Evolutionary conservation across 2,113 vertebrate species (phyloP).

Genomic region (Platysteira castanea): DNA sequence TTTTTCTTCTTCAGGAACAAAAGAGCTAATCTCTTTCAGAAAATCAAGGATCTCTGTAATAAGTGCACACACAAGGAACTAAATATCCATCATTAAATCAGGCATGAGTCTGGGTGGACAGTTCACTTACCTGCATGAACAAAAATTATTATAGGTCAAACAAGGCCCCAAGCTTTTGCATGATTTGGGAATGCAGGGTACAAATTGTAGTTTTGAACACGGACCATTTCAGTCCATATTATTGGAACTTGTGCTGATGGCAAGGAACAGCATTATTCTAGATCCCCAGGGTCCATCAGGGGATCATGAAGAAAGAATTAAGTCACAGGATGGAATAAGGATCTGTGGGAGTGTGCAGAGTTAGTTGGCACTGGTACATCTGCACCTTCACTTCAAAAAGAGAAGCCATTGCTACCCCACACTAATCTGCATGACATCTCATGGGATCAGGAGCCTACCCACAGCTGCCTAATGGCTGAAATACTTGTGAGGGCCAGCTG

Average conservation of each 20-base stretch:
- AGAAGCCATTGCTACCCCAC: neutral
- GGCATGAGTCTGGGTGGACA: neutral
- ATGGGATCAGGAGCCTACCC: neutral
- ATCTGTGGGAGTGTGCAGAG: fast-evolving
- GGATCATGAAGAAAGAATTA: neutral
- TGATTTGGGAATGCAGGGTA: neutral
- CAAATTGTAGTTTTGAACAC: neutral
- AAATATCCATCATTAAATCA: neutral
- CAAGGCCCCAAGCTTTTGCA: neutral
- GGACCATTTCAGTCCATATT: neutral
- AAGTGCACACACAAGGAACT: neutral
- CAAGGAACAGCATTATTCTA: neutral
- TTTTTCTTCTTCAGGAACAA: neutral
- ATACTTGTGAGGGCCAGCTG: neutral
- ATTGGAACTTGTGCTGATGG: neutral
- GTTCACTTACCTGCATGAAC: neutral
- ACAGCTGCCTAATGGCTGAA: neutral
- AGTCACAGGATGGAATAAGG: neutral
- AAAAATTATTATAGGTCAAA: neutral
- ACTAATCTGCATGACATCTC: neutral
- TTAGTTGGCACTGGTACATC: neutral
- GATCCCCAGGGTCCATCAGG: fast-evolving
- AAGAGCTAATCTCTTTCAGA: neutral
- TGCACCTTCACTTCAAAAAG: neutral
- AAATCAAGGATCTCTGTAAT: neutral